Base-by-base conservation (phyloP, 2,888 invertebrate genomes). In the Rhingia campestris region DNA sequence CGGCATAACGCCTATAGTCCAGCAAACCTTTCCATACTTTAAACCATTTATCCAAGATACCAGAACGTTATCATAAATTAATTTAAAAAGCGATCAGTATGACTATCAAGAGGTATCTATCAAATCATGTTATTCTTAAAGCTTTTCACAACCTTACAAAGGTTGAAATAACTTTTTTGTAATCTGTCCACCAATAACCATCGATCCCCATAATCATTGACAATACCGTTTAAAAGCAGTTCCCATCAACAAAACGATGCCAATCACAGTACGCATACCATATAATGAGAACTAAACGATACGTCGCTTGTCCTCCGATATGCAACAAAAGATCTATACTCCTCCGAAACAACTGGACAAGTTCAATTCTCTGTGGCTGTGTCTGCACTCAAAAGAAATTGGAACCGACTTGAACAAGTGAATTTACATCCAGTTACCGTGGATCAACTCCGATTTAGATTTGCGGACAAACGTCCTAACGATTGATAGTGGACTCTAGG, bases 401-500 rank as follows among this genome's bases (percentile, higher is more conserved):
- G 37, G 32, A 37, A 56, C 35, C 37, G 9, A 49, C 49, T 39
- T 12, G 35, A 81, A 81, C 81, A 81, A 81, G 77, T 76, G 81
- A 61, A 81, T 77, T 81, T 66, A 72, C 81, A 81, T 76, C 51
- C 32, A 77, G 33, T 67, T 69, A 37, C 61, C 54, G n/a, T 7
- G 39, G 22, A 22, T n/a, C 35, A n/a, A 66, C 12, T 37, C 32
- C 32, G 33, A 35, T 37, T 59, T 53, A 75, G 63, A 66, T 74
- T 64, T 49, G 81, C 53, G 63, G 69, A 69, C 79, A 80, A 74
- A 69, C 74, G 63, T 69, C 66, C 32, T 22, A 58, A 61, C 61
- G 72, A 72, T 77, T 81, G 81, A 81, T 81, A 81, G 81, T 82
- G 81, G 77, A 82, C 81, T 59, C 41, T 39, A 39, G 33, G 35